Evolutionary conservation across 1,140 invertebrate genomes (phyloP).

Genomic region (Polyergus mexicanus): DNA sequence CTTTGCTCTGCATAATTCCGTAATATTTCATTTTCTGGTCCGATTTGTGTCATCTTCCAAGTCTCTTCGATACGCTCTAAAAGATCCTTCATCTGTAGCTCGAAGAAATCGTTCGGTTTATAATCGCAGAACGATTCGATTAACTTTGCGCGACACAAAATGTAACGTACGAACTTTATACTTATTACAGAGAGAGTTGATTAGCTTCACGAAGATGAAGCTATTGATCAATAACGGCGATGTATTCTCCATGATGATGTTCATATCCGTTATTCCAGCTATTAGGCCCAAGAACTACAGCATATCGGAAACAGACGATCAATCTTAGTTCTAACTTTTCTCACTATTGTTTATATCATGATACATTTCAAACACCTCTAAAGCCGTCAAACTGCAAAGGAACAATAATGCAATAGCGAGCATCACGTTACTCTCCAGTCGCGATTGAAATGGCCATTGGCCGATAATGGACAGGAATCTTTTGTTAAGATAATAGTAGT

Average conservation of each 20-base stretch:
- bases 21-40: constrained; percentile 28
- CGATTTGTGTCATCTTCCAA: not conserved
- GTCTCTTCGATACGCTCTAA: constrained; percentile 9
- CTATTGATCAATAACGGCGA: constrained; percentile 9
- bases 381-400: not conserved
- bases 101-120: constrained; percentile 15
- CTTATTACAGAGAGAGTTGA: constrained; percentile 31
- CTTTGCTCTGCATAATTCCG: not conserved
- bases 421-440: not conserved
- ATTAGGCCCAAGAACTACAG: not conserved
- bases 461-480: not conserved
- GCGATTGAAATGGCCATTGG: constrained; percentile 43
- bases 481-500: constrained; percentile 45
- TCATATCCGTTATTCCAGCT: constrained; percentile 27
- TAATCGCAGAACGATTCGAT: not conserved
- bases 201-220: constrained; percentile 1
- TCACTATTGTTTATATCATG: too few species aligned
- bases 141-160: not conserved
- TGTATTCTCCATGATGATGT: constrained; percentile 17
- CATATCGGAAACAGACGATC: not conserved
- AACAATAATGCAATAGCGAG: not conserved
- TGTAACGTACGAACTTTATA: constrained; percentile 28
- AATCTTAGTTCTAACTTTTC: not conserved
- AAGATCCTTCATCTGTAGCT: constrained; percentile 23
- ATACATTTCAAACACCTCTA: constrained; percentile 5